A percentile compares a stretch with the other conserved stretches of the same genome.
Conservation (phyloP, 2,797 vertebrate species). For the Semaprochilodus insignis region DNA sequence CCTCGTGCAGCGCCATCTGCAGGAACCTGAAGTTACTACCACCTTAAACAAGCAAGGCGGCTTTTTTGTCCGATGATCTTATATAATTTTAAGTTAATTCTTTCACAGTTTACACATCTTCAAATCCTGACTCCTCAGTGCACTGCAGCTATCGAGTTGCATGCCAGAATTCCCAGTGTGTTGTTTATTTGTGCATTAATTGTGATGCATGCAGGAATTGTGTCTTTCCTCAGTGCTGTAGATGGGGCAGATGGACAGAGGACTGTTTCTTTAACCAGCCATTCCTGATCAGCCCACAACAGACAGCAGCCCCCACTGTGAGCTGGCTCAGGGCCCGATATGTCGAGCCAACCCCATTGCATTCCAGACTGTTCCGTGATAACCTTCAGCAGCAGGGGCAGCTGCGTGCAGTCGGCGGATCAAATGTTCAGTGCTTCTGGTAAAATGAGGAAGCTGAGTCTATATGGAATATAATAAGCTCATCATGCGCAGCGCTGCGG, state of each 20-base stretch:
- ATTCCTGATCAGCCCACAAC: neutral
- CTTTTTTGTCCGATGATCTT: too few relatives aligned
- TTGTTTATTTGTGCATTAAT: neutral
- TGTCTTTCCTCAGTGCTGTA: too few relatives aligned
- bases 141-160: neutral
- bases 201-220: neutral
- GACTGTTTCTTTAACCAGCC: neutral
- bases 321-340: neutral
- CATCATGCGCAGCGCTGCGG: slow-evolving; percentile 11
- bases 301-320: neutral
- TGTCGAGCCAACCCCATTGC: neutral
- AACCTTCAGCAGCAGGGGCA: slow-evolving; percentile 24
- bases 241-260: neutral
- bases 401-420: slow-evolving; percentile 18
- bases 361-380: slow-evolving; percentile 22
- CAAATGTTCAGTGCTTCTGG: slow-evolving; percentile 50
- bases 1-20: too few relatives aligned
- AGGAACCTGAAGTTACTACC: too few relatives aligned
- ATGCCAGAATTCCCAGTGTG: too few relatives aligned
- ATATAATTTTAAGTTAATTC: too few relatives aligned
- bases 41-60: too few relatives aligned
- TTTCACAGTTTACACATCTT: too few relatives aligned
- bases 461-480: slow-evolving; percentile 53
- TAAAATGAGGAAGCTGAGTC: slow-evolving; percentile 52
- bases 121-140: too few relatives aligned